Conservation (phyloP, 2,797 vertebrate genomes). For the Taeniopygia guttata region DNA sequence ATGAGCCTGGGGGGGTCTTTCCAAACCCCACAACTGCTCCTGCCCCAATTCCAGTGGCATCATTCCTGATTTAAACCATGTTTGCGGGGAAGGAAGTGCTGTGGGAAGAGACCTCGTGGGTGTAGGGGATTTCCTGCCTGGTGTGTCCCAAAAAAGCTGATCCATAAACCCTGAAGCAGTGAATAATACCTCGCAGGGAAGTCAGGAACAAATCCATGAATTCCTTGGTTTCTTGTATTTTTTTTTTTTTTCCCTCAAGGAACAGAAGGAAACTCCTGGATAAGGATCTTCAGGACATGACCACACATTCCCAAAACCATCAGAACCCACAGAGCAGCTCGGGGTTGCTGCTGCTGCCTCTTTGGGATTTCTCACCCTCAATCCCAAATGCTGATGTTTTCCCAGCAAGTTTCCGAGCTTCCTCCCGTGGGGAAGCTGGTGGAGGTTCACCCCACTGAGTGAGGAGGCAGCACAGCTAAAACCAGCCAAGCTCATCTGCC, state of each 20-base stretch:
- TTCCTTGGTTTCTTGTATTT: not conserved
- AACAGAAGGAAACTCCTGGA: not conserved
- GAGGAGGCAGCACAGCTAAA: not conserved
- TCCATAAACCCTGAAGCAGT: not conserved
- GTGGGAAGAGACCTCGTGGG: not conserved
- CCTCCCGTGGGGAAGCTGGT: accelerated
- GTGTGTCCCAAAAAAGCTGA: not conserved
- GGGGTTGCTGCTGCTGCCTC: not conserved
- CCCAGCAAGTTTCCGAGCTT: not conserved
- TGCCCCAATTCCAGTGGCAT: not conserved
- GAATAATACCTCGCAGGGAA: not conserved
- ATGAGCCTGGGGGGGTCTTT: not conserved
- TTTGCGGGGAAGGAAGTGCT: not conserved
- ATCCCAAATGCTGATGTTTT: not conserved
- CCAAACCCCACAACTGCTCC: not conserved
- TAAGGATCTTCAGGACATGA: not conserved
- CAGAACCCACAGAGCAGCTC: not conserved
- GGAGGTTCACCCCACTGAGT: not conserved
- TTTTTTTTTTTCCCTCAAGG: not conserved
- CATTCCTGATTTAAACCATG: not conserved
- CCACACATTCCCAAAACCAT: not conserved
- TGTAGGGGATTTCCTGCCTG: not conserved
- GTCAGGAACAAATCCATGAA: not conserved
- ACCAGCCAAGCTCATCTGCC: not conserved
- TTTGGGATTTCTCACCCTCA: not conserved